A percentile compares a stretch with the other conserved stretches of the same genome.
phyloP scores from a whole-genome alignment of 2,113 vertebrate genomes.

The Vidua macroura region DNA sequence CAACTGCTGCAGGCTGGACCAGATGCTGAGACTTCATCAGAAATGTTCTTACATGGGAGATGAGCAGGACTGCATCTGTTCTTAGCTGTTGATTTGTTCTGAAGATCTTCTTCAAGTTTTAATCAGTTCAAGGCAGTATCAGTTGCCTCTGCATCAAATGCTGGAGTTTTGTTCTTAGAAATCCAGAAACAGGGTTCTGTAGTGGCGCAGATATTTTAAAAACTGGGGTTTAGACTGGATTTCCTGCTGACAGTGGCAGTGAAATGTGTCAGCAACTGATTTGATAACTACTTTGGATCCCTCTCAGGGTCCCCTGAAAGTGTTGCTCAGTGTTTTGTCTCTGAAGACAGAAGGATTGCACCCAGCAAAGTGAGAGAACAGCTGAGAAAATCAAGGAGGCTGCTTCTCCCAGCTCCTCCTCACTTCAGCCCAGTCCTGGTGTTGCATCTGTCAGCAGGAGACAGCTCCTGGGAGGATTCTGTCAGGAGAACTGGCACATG shows the following conservation, averaged over 20 bases:
- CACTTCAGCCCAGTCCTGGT: not conserved
- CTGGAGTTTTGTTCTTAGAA: not conserved
- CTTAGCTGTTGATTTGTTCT: not conserved
- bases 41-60: not conserved
- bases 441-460: not conserved
- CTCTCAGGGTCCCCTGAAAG: not conserved
- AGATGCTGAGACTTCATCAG: not conserved
- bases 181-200: not conserved
- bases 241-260: not conserved
- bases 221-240: not conserved
- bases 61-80: not conserved
- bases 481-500: not conserved
- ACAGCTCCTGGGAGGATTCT: not conserved
- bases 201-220: not conserved
- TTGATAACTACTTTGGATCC: not conserved
- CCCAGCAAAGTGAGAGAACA: not conserved
- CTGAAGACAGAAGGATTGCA: not conserved
- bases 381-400: not conserved
- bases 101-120: not conserved
- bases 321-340: rapidly evolving
- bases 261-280: not conserved
- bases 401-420: not conserved
- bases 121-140: not conserved
- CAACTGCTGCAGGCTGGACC: not conserved
- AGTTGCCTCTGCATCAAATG: not conserved